Evolutionary conservation across 2,797 vertebrate genomes (phyloP).

Genomic region (Macrochelys suwanniensis): DNA sequence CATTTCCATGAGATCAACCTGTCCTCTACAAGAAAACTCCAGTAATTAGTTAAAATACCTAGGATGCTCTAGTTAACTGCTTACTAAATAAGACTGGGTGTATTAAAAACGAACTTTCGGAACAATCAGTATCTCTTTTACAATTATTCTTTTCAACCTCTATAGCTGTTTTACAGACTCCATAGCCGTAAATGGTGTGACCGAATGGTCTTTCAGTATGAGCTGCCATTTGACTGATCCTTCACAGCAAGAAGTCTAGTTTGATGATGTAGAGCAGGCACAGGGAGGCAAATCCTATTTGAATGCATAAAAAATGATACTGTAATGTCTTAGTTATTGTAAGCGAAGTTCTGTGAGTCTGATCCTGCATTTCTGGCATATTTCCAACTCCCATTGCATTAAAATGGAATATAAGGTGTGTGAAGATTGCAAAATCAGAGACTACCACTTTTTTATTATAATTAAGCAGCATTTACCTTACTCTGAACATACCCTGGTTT

Average conservation of each 20-base stretch:
- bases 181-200: constrained; percentile 53
- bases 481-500: neutral
- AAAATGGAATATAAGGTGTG: constrained; percentile 62
- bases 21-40: neutral
- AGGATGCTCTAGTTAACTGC: constrained; percentile 13
- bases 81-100: constrained; percentile 46
- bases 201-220: constrained; percentile 69
- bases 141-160: constrained; percentile 38
- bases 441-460: constrained; percentile 27
- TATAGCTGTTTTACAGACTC: constrained; percentile 57
- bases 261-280: constrained; percentile 61
- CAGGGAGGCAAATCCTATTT: constrained; percentile 73
- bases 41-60: constrained; percentile 1
- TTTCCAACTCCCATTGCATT: constrained; percentile 50
- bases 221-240: constrained; percentile 59
- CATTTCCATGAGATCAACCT: constrained; percentile 1
- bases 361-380: constrained; percentile 54
- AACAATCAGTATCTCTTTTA: constrained; percentile 38
- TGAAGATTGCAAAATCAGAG: neutral
- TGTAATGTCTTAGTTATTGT: constrained; percentile 74
- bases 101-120: constrained; percentile 55
- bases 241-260: constrained; percentile 75
- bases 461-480: constrained; percentile 67
- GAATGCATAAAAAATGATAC: constrained; percentile 78
- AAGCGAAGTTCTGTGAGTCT: constrained; percentile 56